A percentile compares a stretch with the other conserved stretches of the same genome.
Evolutionary conservation across 2,888 invertebrate species (phyloP).

Genomic region (Andrena marginata): DNA sequence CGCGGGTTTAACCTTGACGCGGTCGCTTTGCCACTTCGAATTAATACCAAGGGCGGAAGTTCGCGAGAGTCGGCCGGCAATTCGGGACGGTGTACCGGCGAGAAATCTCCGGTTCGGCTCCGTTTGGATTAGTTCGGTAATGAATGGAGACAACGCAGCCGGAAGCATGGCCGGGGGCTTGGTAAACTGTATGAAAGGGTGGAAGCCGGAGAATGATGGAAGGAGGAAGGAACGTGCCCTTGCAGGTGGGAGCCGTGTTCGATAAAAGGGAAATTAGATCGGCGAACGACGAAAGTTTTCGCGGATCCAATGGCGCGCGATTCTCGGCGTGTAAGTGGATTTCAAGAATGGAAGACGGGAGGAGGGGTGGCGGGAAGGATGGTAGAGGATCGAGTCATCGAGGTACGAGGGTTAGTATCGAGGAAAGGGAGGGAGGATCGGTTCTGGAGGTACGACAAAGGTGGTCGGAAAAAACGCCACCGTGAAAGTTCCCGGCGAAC

Average conservation of each 20-base stretch:
- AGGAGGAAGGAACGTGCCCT: neutral
- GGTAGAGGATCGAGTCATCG: neutral
- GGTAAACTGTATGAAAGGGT: neutral
- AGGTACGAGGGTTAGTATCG: neutral
- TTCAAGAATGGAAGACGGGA: neutral
- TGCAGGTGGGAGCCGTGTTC: constrained; percentile 22
- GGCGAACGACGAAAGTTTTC: constrained; percentile 58
- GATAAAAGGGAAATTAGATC: constrained; percentile 66
- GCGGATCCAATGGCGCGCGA: constrained; percentile 19
- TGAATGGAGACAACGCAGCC: neutral
- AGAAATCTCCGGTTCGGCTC: constrained; percentile 2
- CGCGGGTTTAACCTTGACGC: constrained; percentile 19
- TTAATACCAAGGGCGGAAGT: constrained; percentile 22
- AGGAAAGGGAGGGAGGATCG: neutral
- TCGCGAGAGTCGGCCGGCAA: neutral
- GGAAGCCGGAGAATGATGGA: neutral
- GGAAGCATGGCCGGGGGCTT: neutral
- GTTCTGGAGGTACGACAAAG: neutral
- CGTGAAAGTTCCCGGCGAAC: constrained; percentile 11
- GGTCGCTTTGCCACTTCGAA: constrained; percentile 1
- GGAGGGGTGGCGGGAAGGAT: neutral
- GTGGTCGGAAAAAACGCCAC: constrained; percentile 13
- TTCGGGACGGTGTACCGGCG: neutral
- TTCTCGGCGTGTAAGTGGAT: constrained; percentile 21
- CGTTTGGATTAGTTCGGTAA: neutral